phyloP scores from a whole-genome alignment of 2,797 vertebrate genomes.

The Sparus aurata region DNA sequence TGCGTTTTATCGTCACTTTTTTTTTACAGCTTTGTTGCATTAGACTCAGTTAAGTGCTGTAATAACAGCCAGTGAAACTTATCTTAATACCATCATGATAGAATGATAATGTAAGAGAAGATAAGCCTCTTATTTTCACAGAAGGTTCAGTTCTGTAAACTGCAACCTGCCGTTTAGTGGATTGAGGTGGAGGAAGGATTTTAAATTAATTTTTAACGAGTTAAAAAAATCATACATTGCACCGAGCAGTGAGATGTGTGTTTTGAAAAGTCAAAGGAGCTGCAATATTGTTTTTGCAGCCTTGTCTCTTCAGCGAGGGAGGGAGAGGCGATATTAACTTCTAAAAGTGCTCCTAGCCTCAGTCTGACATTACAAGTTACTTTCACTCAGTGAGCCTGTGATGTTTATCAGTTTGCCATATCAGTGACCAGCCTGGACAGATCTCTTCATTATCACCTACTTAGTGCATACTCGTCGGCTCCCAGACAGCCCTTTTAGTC shows the following conservation, averaged over 20 bases:
- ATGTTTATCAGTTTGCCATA: conserved; percentile 82
- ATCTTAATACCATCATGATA: background rate
- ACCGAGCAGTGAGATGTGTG: background rate
- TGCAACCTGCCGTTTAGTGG: background rate
- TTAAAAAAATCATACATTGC: background rate
- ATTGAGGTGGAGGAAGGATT: background rate
- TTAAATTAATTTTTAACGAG: background rate
- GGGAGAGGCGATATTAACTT: conserved; percentile 46
- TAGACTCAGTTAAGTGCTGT: background rate
- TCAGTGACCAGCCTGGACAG: conserved; percentile 79
- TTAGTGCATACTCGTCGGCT: conserved; percentile 71
- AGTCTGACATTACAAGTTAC: conserved; percentile 75
- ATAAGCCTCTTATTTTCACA: background rate
- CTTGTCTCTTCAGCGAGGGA: conserved; percentile 18
- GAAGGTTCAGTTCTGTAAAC: background rate
- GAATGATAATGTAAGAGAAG: background rate
- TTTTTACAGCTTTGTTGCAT: background rate
- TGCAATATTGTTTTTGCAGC: conserved; percentile 8
- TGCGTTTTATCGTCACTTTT: background rate
- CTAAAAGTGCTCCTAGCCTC: conserved; percentile 61
- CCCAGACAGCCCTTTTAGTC: conserved; percentile 62
- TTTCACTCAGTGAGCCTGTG: conserved; percentile 68
- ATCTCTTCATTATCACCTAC: conserved; percentile 81
- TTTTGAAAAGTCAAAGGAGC: conserved; percentile 5
- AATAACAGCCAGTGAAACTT: background rate